phyloP scores from a whole-genome alignment of 1,140 invertebrate genomes.

The Rhyzopertha dominica region DNA sequence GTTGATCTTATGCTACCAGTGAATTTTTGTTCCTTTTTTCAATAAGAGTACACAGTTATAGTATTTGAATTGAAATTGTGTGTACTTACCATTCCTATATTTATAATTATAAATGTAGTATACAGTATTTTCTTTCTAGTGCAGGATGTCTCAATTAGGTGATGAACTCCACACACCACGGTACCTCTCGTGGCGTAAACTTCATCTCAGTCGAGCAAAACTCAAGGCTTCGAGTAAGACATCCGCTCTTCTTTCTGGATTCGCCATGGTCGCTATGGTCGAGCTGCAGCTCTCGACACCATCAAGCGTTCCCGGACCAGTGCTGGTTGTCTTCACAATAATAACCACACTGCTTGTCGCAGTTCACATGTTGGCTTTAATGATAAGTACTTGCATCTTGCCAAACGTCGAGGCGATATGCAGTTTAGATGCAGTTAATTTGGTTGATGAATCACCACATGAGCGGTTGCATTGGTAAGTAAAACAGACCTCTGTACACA shows the following conservation, averaged over 20 bases:
- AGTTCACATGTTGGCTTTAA: constrained; percentile 95
- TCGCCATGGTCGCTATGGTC: constrained; percentile 96
- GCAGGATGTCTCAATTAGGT: constrained; percentile 63
- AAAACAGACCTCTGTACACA: no score
- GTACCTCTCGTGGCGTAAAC: constrained; percentile 83
- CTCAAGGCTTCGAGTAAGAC: constrained; percentile 96
- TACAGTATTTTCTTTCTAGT: constrained; percentile 18
- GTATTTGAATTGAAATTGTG: background rate
- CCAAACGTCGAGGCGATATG: constrained; percentile 89
- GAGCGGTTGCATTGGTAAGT: constrained; percentile 81
- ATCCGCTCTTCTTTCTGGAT: constrained; percentile 91
- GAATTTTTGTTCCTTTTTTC: background rate
- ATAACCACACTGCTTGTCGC: constrained; percentile 95
- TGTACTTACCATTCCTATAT: background rate
- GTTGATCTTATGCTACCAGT: background rate
- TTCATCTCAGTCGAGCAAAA: constrained; percentile 90
- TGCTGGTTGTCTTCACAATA: constrained; percentile 90
- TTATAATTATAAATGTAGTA: constrained; percentile 7
- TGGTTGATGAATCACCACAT: constrained; percentile 83
- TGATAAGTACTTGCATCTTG: constrained; percentile 98
- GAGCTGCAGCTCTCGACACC: constrained; percentile 38
- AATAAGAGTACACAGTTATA: constrained; percentile 6
- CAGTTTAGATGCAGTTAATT: constrained; percentile 76
- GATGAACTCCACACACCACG: constrained; percentile 74
- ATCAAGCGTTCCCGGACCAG: constrained; percentile 56